phyloP scores from a whole-genome alignment of 2,113 vertebrate species.

The Nematolebias whitei region DNA sequence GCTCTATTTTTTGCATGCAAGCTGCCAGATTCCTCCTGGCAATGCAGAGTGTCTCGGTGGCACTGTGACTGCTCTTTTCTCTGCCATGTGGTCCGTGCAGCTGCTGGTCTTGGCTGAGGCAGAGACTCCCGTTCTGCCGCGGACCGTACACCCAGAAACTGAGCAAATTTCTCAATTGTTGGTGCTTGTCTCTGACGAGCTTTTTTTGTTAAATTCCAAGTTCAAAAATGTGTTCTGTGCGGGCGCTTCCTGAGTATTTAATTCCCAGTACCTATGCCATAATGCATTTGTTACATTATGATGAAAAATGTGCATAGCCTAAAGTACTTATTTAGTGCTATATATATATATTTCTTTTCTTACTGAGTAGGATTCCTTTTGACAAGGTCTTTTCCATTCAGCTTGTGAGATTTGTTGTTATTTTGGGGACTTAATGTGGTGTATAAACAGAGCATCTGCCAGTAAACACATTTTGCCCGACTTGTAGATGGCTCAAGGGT shows the following conservation, averaged over 20 bases:
- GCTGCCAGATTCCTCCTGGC: slow-evolving; percentile 43
- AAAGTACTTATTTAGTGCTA: slow-evolving; percentile 51
- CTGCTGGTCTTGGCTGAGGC: slow-evolving; percentile 53
- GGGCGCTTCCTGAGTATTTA: neutral
- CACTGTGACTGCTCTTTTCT: slow-evolving; percentile 40
- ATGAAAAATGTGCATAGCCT: slow-evolving; percentile 22
- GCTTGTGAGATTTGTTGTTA: slow-evolving; percentile 70
- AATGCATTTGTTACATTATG: slow-evolving; percentile 28
- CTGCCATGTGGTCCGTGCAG: slow-evolving; percentile 56
- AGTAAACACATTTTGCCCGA: slow-evolving; percentile 63
- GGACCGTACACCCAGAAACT: slow-evolving; percentile 18
- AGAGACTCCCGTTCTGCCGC: slow-evolving; percentile 3
- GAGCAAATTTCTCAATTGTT: slow-evolving; percentile 10
- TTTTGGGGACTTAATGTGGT: slow-evolving; percentile 70
- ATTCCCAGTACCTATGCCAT: neutral
- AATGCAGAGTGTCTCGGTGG: slow-evolving; percentile 36
- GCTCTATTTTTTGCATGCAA: slow-evolving; percentile 20
- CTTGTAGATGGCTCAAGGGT: slow-evolving; percentile 32
- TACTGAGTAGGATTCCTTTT: slow-evolving; percentile 62
- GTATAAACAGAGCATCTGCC: slow-evolving; percentile 71
- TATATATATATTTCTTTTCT: slow-evolving; percentile 62
- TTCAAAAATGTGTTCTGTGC: slow-evolving; percentile 7
- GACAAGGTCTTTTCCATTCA: slow-evolving; percentile 54
- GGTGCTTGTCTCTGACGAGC: slow-evolving; percentile 1
- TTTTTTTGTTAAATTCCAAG: neutral